Conservation (phyloP, 2,888 invertebrate species). For the Hipparchia sbordonii region DNA sequence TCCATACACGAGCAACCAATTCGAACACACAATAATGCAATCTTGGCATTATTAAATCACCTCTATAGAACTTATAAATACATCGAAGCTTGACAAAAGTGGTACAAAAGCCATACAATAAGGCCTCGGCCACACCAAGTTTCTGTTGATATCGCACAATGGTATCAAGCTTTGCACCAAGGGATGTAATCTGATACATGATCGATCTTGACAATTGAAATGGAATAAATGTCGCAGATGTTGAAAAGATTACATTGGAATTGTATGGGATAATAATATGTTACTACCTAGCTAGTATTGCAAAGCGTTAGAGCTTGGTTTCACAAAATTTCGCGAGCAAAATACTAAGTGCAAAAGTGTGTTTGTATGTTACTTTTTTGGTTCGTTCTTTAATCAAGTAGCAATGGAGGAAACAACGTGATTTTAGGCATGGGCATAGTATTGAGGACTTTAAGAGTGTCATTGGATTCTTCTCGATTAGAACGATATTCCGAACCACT, state of each 20-base stretch:
- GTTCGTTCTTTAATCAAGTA: no score
- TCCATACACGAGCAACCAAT: not conserved
- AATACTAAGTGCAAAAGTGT: no score
- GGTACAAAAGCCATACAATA: slow-evolving; percentile 14
- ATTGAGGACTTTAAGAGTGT: no score
- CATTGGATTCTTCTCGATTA: no score
- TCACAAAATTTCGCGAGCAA: no score
- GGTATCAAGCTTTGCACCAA: slow-evolving; percentile 30
- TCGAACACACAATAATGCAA: not conserved
- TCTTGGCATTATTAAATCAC: slow-evolving; percentile 6
- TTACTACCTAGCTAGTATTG: slow-evolving; percentile 22
- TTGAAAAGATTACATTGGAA: slow-evolving; percentile 42
- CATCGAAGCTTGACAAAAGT: slow-evolving; percentile 1
- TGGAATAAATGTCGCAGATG: slow-evolving; percentile 46
- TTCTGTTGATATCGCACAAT: slow-evolving; percentile 43
- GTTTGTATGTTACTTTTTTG: no score
- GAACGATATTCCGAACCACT: no score
- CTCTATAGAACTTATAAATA: slow-evolving; percentile 4
- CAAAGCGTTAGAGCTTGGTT: not conserved
- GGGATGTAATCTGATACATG: slow-evolving; percentile 47
- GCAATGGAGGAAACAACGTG: no score
- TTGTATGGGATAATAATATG: slow-evolving; percentile 8
- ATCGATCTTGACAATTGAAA: slow-evolving; percentile 47
- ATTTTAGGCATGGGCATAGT: no score
- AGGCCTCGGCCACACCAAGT: slow-evolving; percentile 9